These are phyloP conservation scores for Drosophila nannoptera DNA, from an alignment of 1,140 invertebrate genomes.

Conservation along the genomic window DNA sequence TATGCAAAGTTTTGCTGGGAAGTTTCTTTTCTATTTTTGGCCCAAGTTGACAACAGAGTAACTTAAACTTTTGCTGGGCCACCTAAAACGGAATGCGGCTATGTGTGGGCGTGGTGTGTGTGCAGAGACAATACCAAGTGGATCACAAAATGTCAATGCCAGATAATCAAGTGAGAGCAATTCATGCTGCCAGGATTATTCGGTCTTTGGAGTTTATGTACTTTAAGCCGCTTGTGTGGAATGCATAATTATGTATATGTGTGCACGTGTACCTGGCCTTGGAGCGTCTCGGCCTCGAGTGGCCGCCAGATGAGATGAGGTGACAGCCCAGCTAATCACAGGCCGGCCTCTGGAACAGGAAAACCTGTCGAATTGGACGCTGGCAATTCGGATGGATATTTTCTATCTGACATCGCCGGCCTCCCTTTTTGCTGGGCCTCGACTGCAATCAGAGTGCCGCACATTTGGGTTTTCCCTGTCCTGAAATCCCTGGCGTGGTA, in stretches of 20 bases:
- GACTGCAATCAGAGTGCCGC: slow-evolving; percentile 59
- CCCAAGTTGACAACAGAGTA: slow-evolving; percentile 35
- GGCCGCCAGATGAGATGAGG: no score
- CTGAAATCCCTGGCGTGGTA: slow-evolving; percentile 64
- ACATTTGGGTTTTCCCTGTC: slow-evolving; percentile 18
- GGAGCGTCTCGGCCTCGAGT: no score
- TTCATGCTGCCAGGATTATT: background rate
- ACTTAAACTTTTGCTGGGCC: slow-evolving; percentile 9
- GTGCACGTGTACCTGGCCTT: no score
- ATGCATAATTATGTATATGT: no score
- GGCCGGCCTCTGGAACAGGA: no score
- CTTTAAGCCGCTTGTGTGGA: no score
- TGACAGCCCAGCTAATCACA: no score
- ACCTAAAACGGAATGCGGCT: no score
- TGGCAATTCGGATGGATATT: slow-evolving; percentile 3
- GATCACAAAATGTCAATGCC: slow-evolving; percentile 63
- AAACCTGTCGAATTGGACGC: slow-evolving; percentile 61
- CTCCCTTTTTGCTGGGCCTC: slow-evolving; percentile 53
- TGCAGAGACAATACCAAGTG: slow-evolving; percentile 53
- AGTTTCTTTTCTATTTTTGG: slow-evolving; percentile 29
- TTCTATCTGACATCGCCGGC: slow-evolving; percentile 1
- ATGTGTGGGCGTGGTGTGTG: no score
- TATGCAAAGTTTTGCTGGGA: slow-evolving; percentile 69
- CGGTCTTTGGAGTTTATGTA: no score
- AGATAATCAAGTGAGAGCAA: slow-evolving; percentile 41